Base-by-base conservation (phyloP, 2,888 invertebrate species). In the Netelia melanura region DNA sequence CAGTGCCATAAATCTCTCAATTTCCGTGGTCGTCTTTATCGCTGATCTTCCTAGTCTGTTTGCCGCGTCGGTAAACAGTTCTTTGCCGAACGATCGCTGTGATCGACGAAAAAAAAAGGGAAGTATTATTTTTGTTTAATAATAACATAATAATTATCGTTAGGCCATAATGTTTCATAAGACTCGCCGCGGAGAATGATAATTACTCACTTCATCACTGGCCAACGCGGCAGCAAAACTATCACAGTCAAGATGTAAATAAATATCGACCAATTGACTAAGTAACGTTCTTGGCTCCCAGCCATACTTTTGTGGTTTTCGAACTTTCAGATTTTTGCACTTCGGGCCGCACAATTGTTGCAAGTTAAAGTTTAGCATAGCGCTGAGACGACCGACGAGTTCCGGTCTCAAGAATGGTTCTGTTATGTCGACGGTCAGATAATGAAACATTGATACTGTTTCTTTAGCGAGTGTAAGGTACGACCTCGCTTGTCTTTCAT, bases 281-380 rank as follows among this genome's bases (percentile, higher is more conserved):
- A 99, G 95, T 88, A 99, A 95, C 89, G 97, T 96, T 90, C 98
- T 96, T 23, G 99, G 99, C 93, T 99, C 98, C 99, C 99, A 99
- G 11, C 98, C 98, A 94, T 99, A 99, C 94, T 98, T 98, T 87
- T 98, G 97, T 1, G 98, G 98, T 90, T 97, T 97, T 81, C 97
- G 96, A 74, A 99, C 99, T 95, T 98, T 98, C 85, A 98, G 95
- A 93, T 97, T 97, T 94, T 98, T 98, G 95, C 99, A 99, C 94
- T 99, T 99, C 67, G 98, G 97, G 10, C 99, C 99, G 94, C 98
- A 99, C 71, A 99, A 95, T 93, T 99, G 99, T 93, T 98, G 97
- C 87, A 99, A 95, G 95, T 99, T 99, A 94, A 98, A 99, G 94
- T 99, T 99, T 88, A 99, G 95, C 99, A 99, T 99, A 81, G 99